Evolutionary conservation across 2,797 vertebrate genomes (phyloP).

Genomic region (Acipenser ruthenus): DNA sequence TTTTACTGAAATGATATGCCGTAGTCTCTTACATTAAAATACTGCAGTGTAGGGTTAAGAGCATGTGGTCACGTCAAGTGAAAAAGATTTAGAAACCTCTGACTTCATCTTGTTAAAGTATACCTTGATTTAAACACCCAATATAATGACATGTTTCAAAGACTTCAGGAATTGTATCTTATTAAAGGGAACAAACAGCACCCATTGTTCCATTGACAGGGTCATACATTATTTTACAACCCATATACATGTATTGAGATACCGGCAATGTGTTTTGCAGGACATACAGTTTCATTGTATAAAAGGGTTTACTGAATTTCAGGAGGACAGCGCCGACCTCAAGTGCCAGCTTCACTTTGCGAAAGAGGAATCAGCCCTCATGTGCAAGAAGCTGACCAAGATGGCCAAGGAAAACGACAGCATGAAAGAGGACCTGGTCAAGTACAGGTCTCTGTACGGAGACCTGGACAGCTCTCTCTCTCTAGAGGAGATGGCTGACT

Average conservation of each 20-base stretch:
- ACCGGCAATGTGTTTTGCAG: too few species aligned
- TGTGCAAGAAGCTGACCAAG: conserved; percentile 96
- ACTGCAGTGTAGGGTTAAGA: background rate
- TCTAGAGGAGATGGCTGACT: conserved; percentile 82
- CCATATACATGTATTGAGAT: too few species aligned
- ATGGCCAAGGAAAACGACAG: conserved; percentile 88
- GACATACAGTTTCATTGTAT: too few species aligned
- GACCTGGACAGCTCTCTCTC: conserved; percentile 84
- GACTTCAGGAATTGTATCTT: background rate
- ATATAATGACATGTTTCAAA: background rate
- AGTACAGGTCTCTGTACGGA: conserved; percentile 82
- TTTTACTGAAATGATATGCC: too few species aligned
- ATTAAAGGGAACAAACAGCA: too few species aligned
- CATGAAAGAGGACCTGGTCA: conserved; percentile 90
- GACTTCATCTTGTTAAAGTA: background rate
- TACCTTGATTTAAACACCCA: background rate
- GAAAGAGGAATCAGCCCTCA: conserved; percentile 92
- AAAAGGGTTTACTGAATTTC: conserved; percentile 6
- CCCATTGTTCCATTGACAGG: too few species aligned
- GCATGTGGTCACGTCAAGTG: background rate
- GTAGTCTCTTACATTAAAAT: background rate
- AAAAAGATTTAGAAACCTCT: background rate
- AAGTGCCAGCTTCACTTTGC: conserved; percentile 97
- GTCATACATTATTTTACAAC: too few species aligned
- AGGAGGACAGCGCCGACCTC: conserved; percentile 92